These are phyloP conservation scores for Apus apus DNA, from an alignment of 2,113 vertebrate genomes.

Conservation along the genomic window DNA sequence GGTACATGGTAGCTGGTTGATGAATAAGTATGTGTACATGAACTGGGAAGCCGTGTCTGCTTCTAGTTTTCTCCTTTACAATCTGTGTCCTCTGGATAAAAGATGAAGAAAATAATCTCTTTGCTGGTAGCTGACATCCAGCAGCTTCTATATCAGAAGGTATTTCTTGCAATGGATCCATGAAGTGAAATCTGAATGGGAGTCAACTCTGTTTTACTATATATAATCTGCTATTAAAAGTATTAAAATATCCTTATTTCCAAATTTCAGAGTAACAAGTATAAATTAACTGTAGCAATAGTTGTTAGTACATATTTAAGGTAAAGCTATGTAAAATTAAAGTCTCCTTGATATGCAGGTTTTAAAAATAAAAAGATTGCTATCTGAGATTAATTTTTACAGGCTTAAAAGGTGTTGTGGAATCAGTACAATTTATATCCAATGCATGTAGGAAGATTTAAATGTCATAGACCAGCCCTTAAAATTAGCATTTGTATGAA, in stretches of 20 bases:
- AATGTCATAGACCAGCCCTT: not conserved
- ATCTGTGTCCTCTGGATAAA: not conserved
- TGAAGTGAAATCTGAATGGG: not conserved
- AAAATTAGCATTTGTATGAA: not conserved
- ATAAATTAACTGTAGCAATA: not conserved
- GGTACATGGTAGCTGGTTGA: not conserved
- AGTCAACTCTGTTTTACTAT: not conserved
- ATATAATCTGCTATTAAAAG: not conserved
- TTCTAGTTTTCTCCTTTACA: not conserved
- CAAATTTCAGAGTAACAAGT: not conserved
- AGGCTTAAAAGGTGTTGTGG: not conserved
- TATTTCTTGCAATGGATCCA: not conserved
- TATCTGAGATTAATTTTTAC: not conserved
- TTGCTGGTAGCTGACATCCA: not conserved
- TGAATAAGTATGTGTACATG: not conserved
- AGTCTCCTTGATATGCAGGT: not conserved
- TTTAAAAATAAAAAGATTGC: not conserved
- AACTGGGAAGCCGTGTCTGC: not conserved
- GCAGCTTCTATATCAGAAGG: not conserved
- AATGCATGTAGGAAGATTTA: not conserved
- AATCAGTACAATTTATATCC: not conserved
- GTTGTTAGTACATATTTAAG: not conserved
- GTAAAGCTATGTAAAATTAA: not conserved
- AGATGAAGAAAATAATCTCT: not conserved
- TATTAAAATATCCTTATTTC: not conserved